Conservation (phyloP, 2,888 invertebrate genomes). For the Eurois occulta region DNA sequence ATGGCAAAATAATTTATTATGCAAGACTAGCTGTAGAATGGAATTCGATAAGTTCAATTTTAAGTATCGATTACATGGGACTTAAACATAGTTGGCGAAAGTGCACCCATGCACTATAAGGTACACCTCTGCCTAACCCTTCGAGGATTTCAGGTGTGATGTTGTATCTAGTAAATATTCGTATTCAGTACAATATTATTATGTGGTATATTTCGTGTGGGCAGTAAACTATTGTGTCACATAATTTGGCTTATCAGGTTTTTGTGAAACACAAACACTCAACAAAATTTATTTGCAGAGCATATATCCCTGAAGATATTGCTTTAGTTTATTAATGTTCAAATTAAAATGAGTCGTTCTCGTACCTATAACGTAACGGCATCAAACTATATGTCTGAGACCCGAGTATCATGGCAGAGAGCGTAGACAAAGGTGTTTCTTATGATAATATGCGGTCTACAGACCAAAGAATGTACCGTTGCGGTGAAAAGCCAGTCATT, state of each 20-base stretch:
- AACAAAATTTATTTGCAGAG: constrained; percentile 4
- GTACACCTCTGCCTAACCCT: background rate
- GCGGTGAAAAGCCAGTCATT: constrained; percentile 63
- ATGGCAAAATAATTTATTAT: background rate
- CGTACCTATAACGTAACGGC: constrained; percentile 49
- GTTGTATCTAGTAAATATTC: background rate
- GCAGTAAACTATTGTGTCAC: constrained; percentile 6
- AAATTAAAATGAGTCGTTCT: constrained; percentile 17
- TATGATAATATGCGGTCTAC: constrained; percentile 50
- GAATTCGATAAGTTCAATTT: no score
- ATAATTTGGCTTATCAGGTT: background rate
- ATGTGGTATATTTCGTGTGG: constrained; percentile 3
- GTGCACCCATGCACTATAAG: background rate
- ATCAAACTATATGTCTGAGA: constrained; percentile 36
- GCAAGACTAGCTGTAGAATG: background rate
- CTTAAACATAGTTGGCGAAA: background rate
- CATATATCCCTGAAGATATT: background rate
- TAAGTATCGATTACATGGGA: background rate
- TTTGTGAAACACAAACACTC: background rate
- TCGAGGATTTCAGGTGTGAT: background rate
- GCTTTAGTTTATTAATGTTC: constrained; percentile 1
- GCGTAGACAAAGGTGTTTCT: constrained; percentile 46
- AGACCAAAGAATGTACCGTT: constrained; percentile 70
- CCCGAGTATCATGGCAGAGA: constrained; percentile 12
- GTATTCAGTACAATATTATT: background rate